Conservation (phyloP, 2,797 vertebrate genomes). For the Todus mexicanus region DNA sequence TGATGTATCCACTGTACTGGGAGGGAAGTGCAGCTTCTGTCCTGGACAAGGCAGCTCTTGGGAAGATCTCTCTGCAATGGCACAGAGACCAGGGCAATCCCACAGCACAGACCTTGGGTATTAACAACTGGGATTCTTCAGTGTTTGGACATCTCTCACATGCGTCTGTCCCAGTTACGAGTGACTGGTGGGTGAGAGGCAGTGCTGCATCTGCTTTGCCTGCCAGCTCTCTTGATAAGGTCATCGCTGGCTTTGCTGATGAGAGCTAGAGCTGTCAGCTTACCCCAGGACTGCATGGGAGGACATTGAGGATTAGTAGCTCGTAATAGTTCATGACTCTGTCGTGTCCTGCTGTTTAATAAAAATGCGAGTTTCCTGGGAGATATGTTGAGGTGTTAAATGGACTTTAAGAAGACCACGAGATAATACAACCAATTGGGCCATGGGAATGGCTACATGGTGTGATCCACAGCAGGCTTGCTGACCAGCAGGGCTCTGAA, state of each 20-base stretch:
- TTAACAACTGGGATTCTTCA: background rate
- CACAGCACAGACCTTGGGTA: background rate
- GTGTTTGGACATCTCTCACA: background rate
- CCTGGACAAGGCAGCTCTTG: background rate
- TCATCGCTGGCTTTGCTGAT: background rate
- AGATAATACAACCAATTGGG: background rate
- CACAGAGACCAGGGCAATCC: background rate
- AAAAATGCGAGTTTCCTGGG: background rate
- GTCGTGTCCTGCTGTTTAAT: background rate
- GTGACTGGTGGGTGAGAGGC: background rate
- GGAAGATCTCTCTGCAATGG: background rate
- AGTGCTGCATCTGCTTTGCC: background rate
- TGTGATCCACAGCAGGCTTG: background rate
- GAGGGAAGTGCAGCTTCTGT: background rate
- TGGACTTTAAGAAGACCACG: background rate
- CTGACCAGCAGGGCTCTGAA: background rate
- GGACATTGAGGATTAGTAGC: background rate
- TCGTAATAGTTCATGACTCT: background rate
- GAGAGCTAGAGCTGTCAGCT: background rate
- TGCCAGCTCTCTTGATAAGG: background rate
- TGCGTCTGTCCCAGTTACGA: background rate
- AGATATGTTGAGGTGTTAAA: background rate
- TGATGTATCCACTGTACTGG: background rate
- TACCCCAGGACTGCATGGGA: background rate
- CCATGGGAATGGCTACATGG: accelerated